These are phyloP conservation scores for Saccostrea glomerata DNA, from an alignment of 1,140 invertebrate species.

Conservation along the genomic window DNA sequence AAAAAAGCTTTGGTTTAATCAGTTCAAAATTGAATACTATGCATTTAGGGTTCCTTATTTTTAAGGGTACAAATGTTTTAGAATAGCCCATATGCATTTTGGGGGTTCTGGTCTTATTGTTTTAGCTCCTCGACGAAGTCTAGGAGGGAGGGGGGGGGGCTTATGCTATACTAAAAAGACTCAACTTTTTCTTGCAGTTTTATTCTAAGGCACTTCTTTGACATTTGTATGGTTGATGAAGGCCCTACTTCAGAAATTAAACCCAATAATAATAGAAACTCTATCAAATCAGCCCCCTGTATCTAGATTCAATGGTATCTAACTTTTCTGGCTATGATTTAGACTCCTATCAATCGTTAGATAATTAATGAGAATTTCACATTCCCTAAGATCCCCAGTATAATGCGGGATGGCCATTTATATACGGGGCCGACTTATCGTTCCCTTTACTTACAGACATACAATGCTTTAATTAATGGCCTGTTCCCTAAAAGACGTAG, in stretches of 20 bases:
- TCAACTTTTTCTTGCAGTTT: too few species aligned
- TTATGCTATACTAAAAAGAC: too few species aligned
- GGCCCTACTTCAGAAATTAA: neutral
- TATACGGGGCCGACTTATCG: neutral
- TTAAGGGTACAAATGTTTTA: too few species aligned
- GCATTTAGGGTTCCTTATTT: too few species aligned
- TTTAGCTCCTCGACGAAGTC: too few species aligned
- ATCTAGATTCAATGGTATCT: neutral
- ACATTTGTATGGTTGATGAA: too few species aligned
- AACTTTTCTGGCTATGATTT: neutral
- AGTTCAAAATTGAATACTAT: too few species aligned
- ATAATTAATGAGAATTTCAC: slow-evolving; percentile 5
- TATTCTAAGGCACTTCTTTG: too few species aligned
- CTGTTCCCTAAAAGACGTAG: neutral
- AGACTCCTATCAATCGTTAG: slow-evolving; percentile 3
- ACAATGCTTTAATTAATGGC: neutral
- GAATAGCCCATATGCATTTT: too few species aligned
- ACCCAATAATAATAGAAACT: neutral
- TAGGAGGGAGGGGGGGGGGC: too few species aligned
- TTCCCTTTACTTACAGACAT: neutral
- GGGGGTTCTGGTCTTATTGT: too few species aligned
- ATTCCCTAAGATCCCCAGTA: neutral
- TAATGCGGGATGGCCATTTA: neutral
- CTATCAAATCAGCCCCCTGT: neutral
- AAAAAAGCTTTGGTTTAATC: too few species aligned